Conservation (phyloP, 2,888 invertebrate genomes). For the Endotricha flammealis region DNA sequence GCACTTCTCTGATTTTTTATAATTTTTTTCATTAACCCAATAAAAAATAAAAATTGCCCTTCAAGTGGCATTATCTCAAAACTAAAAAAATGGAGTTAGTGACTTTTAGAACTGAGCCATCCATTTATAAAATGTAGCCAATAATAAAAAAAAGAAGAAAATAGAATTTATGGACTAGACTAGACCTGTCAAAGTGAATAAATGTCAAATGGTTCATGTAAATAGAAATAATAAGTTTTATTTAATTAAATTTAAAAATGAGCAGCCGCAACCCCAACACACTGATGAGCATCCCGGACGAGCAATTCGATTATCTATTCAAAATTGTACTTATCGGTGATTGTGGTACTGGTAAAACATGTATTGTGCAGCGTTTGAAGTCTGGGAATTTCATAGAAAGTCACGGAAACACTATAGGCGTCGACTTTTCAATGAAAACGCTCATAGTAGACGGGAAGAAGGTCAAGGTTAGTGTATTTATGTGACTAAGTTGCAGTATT, state of each 20-base stretch:
- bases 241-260: constrained; percentile 67
- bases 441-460: constrained; percentile 94
- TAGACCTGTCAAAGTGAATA: constrained; percentile 4
- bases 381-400: constrained; percentile 96
- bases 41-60: too few species aligned
- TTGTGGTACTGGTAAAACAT: constrained; percentile 94
- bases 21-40: too few species aligned
- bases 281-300: constrained; percentile 86
- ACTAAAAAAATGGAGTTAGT: too few species aligned
- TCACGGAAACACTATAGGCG: constrained; percentile 97
- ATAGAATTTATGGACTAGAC: neutral
- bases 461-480: constrained; percentile 86
- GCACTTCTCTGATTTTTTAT: too few species aligned
- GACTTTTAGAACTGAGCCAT: too few species aligned
- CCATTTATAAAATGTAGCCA: neutral
- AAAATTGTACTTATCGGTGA: constrained; percentile 97
- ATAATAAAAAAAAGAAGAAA: neutral
- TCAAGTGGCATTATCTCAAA: too few species aligned
- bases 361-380: constrained; percentile 96
- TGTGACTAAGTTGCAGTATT: constrained; percentile 22
- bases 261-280: constrained; percentile 86
- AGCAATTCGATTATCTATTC: constrained; percentile 94
- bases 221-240: constrained; percentile 33
- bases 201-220: constrained; percentile 47
- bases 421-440: constrained; percentile 99